Base-by-base conservation (phyloP, 2,888 invertebrate species). In the Mantis religiosa region DNA sequence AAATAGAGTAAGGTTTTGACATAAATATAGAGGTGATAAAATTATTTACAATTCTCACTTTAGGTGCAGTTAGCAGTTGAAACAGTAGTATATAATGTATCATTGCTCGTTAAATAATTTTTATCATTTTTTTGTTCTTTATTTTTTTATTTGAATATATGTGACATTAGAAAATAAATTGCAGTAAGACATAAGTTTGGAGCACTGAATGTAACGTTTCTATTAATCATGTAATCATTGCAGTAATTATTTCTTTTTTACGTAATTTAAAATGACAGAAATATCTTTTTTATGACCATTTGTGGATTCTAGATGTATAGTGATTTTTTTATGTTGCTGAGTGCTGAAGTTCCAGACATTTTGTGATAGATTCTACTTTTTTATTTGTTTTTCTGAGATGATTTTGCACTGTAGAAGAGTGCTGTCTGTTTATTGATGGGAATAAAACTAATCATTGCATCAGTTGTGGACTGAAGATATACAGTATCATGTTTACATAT, bases 351-450 rank as follows among this genome's bases (percentile, higher is more conserved):
- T 87, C 87, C 87, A 87, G 15, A 87, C 82, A 27, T 3, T 87
- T 87, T 87, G 87, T 87, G 87, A 87, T 87, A 87, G 81, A 82
- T 25, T 87, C 34, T 87, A 34, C 25, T 87, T 87, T 87, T 34
- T 82, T 82, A 71, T 82, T 87, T 71, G 54, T 25, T 71, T 71
- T 71, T 71, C 25, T 71, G 54, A 71, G 20, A 71, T 71, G 25
- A 71, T 20, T 4, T 0, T 71, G 54, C 54, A 71, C 25, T 71
- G 20, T 1, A 20, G 20, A 15, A 71, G 54, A 20, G 54, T 71
- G 54, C 54, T 71, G 25, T 71, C 15, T 71, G 25, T 71, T n/a
- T n/a, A 71, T 41, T 41, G 41, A 41, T 41, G 41, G 41, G 12
- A 41, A 41, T 41, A 71, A 71, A 71, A 71, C 54, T 71, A 71